Conservation (phyloP, 2,888 invertebrate genomes). For the Dryobota labecula region DNA sequence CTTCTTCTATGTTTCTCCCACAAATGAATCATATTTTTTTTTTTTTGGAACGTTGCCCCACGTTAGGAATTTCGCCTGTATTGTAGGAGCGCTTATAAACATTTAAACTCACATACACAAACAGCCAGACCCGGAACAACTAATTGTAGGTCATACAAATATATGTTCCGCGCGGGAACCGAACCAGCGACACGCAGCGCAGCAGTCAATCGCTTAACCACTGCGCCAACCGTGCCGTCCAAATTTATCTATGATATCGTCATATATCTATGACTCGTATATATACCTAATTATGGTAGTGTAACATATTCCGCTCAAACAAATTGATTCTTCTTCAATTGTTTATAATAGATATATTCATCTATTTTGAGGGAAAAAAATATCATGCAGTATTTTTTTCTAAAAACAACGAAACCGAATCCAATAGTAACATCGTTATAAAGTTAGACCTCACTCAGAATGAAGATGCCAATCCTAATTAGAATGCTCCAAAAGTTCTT, state of each 20-base stretch:
- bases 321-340: not conserved
- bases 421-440: slow-evolving; percentile 1
- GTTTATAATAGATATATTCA: not conserved
- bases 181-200: too few species aligned
- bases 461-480: slow-evolving; percentile 5
- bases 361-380: not conserved
- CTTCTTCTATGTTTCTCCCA: too few species aligned
- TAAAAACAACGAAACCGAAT: not conserved
- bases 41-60: too few species aligned
- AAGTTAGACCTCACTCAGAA: not conserved
- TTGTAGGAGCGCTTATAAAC: too few species aligned
- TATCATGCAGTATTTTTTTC: not conserved
- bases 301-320: not conserved
- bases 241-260: not conserved
- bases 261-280: not conserved
- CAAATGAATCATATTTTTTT: too few species aligned
- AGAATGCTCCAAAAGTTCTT: not conserved
- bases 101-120: too few species aligned
- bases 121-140: too few species aligned
- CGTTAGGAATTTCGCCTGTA: too few species aligned
- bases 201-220: too few species aligned
- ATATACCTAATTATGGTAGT: not conserved
- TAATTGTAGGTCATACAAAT: too few species aligned
- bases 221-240: too few species aligned
- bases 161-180: too few species aligned